Percentiles rank a stretch among this genome's conserved stretches.
phyloP scores from a whole-genome alignment of 1,140 invertebrate species.

The Halesus radiatus region DNA sequence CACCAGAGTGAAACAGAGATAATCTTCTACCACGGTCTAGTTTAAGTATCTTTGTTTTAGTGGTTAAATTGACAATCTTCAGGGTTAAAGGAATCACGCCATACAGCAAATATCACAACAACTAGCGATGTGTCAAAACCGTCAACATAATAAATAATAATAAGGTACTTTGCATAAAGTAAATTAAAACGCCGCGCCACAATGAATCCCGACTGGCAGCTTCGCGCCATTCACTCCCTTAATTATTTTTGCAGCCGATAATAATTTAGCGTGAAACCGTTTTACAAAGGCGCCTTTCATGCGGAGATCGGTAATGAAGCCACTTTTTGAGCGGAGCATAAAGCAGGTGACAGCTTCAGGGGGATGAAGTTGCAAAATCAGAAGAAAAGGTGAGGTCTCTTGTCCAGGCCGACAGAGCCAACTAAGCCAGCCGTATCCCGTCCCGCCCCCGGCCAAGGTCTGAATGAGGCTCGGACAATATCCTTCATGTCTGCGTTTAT shows the following conservation, averaged over 20 bases:
- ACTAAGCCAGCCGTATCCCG: not conserved
- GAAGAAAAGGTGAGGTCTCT: not conserved
- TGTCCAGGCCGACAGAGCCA: not conserved
- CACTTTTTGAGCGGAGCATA: slow-evolving; percentile 8
- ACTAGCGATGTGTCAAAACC: no score
- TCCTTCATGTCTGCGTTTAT: no score
- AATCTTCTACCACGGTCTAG: no score
- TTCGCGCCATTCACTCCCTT: not conserved
- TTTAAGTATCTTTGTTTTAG: no score
- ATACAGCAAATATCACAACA: no score
- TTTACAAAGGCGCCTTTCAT: not conserved
- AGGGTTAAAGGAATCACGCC: no score
- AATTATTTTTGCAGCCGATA: slow-evolving; percentile 12
- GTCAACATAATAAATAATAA: no score
- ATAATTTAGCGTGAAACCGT: slow-evolving; percentile 18
- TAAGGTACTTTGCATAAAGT: no score
- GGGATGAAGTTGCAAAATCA: slow-evolving; percentile 3
- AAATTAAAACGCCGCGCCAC: no score
- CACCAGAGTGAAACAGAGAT: no score
- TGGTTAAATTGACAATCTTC: no score
- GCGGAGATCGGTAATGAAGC: slow-evolving; percentile 2
- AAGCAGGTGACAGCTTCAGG: slow-evolving; percentile 5
- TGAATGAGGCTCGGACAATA: no score
- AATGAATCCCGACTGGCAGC: not conserved
- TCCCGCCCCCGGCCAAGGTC: not conserved